A percentile compares a stretch with the other conserved stretches of the same genome.
Evolutionary conservation across 2,113 vertebrate genomes (phyloP).

Genomic region (Petromus typicus): DNA sequence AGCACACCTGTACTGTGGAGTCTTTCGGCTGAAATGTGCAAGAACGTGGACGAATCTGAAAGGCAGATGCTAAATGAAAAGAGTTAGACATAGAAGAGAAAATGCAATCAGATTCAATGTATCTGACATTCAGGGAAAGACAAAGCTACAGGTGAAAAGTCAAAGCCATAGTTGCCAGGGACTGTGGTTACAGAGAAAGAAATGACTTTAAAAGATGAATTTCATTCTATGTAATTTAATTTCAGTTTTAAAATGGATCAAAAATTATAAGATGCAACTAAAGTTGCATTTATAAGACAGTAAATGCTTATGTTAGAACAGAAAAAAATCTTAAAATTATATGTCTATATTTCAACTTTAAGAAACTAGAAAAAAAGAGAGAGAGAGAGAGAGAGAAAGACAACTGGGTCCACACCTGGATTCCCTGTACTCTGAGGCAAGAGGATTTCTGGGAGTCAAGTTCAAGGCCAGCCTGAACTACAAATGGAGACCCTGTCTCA

Average conservation of each 20-base stretch:
- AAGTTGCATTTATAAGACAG: background rate
- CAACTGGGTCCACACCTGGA: background rate
- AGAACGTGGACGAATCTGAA: background rate
- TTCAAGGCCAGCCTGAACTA: background rate
- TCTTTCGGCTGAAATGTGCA: background rate
- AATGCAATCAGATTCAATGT: background rate
- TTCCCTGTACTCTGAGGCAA: background rate
- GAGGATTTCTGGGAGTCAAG: background rate
- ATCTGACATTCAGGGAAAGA: background rate
- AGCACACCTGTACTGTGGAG: background rate
- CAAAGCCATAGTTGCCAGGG: background rate
- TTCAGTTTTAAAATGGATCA: background rate
- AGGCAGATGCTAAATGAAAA: background rate
- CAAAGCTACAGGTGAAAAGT: background rate
- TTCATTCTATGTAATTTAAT: background rate
- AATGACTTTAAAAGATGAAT: background rate
- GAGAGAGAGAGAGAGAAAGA: background rate
- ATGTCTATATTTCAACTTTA: conserved; percentile 16
- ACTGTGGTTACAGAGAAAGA: background rate
- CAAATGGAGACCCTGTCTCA: background rate
- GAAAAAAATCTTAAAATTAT: background rate
- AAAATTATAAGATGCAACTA: background rate
- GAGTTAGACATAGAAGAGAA: background rate
- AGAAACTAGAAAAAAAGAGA: background rate
- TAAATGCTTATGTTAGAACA: background rate